phyloP scores from a whole-genome alignment of 2,113 vertebrate genomes.

The Dryoscopus gambensis region DNA sequence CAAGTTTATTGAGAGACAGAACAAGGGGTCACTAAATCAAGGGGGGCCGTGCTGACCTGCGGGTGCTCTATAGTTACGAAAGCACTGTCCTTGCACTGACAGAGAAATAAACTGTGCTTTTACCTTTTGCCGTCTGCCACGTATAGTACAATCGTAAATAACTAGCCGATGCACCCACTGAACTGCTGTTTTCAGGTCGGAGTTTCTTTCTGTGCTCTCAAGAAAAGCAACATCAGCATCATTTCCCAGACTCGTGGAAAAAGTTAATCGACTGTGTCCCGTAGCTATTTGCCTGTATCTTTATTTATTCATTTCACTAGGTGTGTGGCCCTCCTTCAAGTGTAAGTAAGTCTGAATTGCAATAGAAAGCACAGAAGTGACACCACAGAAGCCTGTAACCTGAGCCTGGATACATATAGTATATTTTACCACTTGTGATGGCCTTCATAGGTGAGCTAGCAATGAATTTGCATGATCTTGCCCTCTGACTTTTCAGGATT shows the following conservation, averaged over 20 bases:
- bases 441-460: neutral
- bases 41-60: neutral
- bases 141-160: neutral
- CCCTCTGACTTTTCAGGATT: neutral
- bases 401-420: fast-evolving
- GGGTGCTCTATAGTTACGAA: neutral
- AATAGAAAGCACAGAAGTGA: neutral
- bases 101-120: neutral
- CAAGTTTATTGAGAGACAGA: neutral
- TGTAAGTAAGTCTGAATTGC: neutral
- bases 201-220: neutral
- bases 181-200: neutral
- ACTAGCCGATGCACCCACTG: neutral
- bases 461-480: fast-evolving
- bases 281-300: neutral
- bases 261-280: neutral
- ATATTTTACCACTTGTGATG: neutral
- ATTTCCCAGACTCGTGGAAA: neutral
- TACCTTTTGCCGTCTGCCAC: neutral
- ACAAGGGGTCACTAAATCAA: neutral
- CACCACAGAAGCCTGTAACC: neutral
- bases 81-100: neutral
- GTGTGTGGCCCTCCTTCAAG: neutral
- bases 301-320: neutral
- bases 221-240: neutral